Base-by-base conservation (phyloP, 2,113 vertebrate genomes). In the Sinocyclocheilus grahami region DNA sequence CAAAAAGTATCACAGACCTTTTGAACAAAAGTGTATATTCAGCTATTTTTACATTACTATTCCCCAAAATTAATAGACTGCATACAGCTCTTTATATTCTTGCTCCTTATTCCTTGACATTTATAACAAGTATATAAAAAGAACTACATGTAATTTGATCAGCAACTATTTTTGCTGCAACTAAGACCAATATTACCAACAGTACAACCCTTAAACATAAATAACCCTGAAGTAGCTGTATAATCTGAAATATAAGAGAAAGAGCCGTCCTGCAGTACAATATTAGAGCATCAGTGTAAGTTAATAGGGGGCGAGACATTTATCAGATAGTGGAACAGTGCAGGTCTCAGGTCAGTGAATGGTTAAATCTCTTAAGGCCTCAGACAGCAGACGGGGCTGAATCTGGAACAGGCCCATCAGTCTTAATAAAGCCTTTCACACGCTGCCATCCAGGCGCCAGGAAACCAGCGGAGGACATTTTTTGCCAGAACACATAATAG, bases 391-490 rank as follows among this genome's bases (percentile, higher is more conserved):
- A 85, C 82, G 0, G 0, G 82, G 8, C 89, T 86, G 7, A 10
- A 79, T 91, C 74, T 67, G 65, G 33, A 72, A 82, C 65, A 65
- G 67, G 14, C 67, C 83, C 88, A 91, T 93, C 91, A 86, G 53
- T 93, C 90, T 90, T 30, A 16, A 88, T 92, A 90, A 86, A 85
- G 33, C 58, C 72, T 80, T 88, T 87, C 90, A 81, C 87, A 80
- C 83, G 76, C 84, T 74, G 13, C 91, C 93, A 91, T 88, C 55
- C 71, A 90, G 92, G 90, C 91, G 88, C 92, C 89, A n/a, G 89
- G 88, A 87, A 91, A 89, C 87, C 71, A 84, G 83, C 83, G 14
- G 5, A 85, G 60, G 86, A 90, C 88, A 53, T 89, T 88, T 89
- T 85, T 82, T 78, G 39, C 82, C 20, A 63, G 89, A 89, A 92